Evolutionary conservation across 2,888 invertebrate genomes (phyloP), one percentile per base, ranked within the genome.

Genomic region (Amblyjoppa proteus): DNA sequence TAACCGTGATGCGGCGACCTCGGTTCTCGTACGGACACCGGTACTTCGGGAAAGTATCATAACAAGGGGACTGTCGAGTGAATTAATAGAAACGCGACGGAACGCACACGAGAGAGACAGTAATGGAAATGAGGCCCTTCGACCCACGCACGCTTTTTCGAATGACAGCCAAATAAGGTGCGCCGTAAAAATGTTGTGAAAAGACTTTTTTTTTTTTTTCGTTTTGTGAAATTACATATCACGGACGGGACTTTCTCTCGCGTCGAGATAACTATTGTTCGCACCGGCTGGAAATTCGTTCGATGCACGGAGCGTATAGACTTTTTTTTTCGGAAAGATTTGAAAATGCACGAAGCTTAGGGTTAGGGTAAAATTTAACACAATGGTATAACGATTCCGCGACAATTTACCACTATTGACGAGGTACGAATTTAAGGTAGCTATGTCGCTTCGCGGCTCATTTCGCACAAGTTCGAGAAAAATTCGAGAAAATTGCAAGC

Each of bases 1-100:
- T 28, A 28, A 58, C 58, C 78, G 73, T 61, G 73, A 73, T 74
- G 64, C 34, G 49, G 73, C 78, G 83, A 83, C 78, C 83, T 76
- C 83, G 71, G 34, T 31, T 13, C 58, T 58, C 38, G 64, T 53
- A 64, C 28, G 5, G n/a, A 28, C 25, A 61, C 61, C 34, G 16
- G 31, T 34, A 56, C 66, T 66, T 71, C 76, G 45, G 34, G 20
- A 64, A 73, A 77, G 51, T 34, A 28, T 28, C 58, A 13, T 25
- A 58, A 58, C 58, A 9, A 73, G 64, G 45, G 53, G 56, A 56
- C 20, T 28, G 20, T 28, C 49, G 56, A 13, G 56, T 56, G 51
- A 66, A 45, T 66, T 20, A 20, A 38, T 41, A 74, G 56, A 31
- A 58, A n/a, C 61, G 58, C 25, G 28, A 45, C 3, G 11, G n/a